Conservation (phyloP, 2,888 invertebrate genomes). For the Hydropsyche betteni region DNA sequence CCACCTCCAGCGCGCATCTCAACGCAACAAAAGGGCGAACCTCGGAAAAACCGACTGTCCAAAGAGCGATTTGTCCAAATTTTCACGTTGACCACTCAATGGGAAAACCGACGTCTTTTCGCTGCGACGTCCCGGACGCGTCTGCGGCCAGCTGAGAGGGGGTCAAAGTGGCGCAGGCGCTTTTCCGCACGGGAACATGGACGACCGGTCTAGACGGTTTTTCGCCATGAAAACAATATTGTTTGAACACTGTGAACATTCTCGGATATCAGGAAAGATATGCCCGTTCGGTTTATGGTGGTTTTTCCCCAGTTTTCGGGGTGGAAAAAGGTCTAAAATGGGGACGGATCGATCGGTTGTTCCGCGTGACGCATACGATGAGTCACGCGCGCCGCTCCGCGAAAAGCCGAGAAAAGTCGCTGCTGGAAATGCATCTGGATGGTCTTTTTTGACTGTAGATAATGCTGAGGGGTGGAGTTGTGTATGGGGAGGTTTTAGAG, state of each 20-base stretch:
- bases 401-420: constrained; percentile 3
- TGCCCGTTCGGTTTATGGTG: neutral
- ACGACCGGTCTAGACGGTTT: constrained; percentile 26
- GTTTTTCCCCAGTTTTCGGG: neutral
- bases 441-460: neutral
- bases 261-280: neutral
- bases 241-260: neutral
- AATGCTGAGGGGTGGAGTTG: neutral
- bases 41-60: neutral
- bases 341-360: constrained; percentile 7
- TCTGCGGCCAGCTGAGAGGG: constrained; percentile 27
- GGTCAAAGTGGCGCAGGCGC: constrained; percentile 24
- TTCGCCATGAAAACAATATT: neutral
- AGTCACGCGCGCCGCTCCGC: constrained; percentile 12
- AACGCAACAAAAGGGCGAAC: neutral
- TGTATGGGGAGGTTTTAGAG: neutral
- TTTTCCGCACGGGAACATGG: constrained; percentile 23
- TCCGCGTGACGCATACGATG: constrained; percentile 13
- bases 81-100: neutral
- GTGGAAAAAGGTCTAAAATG: neutral
- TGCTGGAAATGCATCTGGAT: neutral
- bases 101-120: constrained; percentile 9
- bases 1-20: constrained; percentile 23
- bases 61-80: neutral
- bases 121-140: constrained; percentile 23